A percentile compares a stretch with the other conserved stretches of the same genome.
Conservation (phyloP, 2,113 vertebrate genomes). For the Brevimyrus niger region DNA sequence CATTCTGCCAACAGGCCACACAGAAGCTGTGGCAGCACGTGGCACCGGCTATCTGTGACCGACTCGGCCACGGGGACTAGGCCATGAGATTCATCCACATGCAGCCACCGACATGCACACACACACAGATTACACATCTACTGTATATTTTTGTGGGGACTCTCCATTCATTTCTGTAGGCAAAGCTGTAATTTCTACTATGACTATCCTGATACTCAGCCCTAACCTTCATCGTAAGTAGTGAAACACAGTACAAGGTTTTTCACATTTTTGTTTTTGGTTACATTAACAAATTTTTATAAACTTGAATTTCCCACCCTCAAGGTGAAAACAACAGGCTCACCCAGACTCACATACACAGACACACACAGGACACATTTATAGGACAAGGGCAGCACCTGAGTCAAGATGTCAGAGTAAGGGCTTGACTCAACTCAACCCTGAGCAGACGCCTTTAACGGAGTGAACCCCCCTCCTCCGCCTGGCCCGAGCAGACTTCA, state of each 20-base stretch:
- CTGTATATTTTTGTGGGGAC: not conserved
- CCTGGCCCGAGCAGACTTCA: constrained; percentile 38
- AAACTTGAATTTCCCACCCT: not conserved
- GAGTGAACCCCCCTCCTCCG: constrained; percentile 38
- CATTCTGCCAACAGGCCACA: not conserved
- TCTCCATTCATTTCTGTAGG: not conserved
- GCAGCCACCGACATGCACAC: constrained; percentile 40
- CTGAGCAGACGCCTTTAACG: constrained; percentile 45
- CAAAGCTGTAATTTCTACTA: not conserved
- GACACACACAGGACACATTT: constrained; percentile 25
- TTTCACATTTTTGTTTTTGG: not conserved
- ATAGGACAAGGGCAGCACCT: constrained; percentile 43
- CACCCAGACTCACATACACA: constrained; percentile 11
- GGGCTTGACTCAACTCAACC: constrained; percentile 56
- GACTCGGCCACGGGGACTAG: not conserved
- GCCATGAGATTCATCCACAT: constrained; percentile 27
- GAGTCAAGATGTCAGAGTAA: constrained; percentile 50
- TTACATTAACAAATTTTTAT: not conserved
- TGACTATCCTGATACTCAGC: not conserved
- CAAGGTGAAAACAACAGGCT: constrained; percentile 8
- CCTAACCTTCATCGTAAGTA: not conserved
- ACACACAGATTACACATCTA: not conserved
- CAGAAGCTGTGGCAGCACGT: not conserved
- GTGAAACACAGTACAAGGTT: not conserved
- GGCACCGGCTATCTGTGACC: not conserved